Evolutionary conservation across 1,140 invertebrate genomes (phyloP).

Genomic region (Tetramorium simillimum): DNA sequence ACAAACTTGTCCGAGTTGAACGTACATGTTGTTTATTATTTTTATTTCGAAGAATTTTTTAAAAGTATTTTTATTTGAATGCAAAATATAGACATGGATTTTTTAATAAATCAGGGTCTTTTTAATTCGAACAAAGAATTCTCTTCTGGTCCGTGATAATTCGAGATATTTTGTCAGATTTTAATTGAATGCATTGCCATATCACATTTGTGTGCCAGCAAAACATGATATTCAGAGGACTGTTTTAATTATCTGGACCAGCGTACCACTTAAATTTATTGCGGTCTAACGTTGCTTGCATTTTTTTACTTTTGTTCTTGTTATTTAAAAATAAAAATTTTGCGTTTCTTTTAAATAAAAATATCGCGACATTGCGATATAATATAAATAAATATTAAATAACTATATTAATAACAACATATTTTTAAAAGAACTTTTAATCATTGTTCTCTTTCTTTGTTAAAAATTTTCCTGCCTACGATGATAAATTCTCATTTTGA

Average conservation of each 20-base stretch:
- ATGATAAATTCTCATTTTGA: neutral
- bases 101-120: neutral
- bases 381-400: neutral
- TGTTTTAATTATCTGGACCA: conserved; percentile 42
- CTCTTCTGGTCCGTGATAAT: neutral
- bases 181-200: conserved; percentile 52
- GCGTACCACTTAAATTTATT: conserved; percentile 42
- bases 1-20: neutral
- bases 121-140: conserved; percentile 18
- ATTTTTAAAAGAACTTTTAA: neutral
- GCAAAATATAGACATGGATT: neutral
- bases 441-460: neutral
- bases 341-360: neutral
- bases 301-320: neutral
- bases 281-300: neutral
- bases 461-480: neutral
- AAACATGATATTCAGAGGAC: conserved; percentile 48
- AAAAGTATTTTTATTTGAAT: neutral
- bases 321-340: conserved; percentile 21
- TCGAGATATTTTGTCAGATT: conserved; percentile 2
- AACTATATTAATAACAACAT: neutral
- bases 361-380: no score
- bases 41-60: neutral
- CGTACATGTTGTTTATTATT: neutral
- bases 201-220: neutral